These are phyloP conservation scores for Phasianus colchicus DNA, from an alignment of 2,113 vertebrate species.

Conservation along the genomic window DNA sequence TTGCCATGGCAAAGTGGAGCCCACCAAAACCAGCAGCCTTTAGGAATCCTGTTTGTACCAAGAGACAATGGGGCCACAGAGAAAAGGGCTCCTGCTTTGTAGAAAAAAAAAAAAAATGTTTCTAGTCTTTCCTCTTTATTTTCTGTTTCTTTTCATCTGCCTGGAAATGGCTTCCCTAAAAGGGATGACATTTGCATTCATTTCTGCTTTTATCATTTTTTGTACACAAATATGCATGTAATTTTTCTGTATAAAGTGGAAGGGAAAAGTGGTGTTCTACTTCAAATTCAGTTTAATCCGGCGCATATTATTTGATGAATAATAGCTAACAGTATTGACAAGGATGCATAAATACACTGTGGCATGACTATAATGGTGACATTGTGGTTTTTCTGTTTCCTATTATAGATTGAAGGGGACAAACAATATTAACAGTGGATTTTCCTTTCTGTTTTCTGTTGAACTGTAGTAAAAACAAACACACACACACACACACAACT, in stretches of 20 bases:
- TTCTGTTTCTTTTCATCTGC: not conserved
- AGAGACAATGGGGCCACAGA: not conserved
- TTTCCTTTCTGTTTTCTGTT: not conserved
- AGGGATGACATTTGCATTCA: not conserved
- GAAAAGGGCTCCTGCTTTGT: not conserved
- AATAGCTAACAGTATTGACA: not conserved
- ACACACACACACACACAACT: not conserved
- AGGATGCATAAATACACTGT: not conserved
- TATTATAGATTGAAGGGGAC: not conserved
- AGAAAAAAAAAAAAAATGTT: not conserved
- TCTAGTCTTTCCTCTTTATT: not conserved
- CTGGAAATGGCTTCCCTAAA: not conserved
- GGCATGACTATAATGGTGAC: not conserved
- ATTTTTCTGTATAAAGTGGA: not conserved
- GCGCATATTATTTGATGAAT: not conserved
- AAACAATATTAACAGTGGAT: not conserved
- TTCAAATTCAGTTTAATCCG: not conserved
- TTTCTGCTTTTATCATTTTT: not conserved
- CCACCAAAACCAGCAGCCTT: not conserved
- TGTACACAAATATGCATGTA: not conserved
- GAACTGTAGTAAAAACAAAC: not conserved
- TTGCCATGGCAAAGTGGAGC: not conserved
- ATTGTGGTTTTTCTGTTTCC: not conserved
- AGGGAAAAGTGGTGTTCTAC: not conserved
- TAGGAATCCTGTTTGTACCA: rapidly evolving